Base-by-base conservation (phyloP, 2,888 invertebrate genomes). In the Cataglyphis albicans region DNA sequence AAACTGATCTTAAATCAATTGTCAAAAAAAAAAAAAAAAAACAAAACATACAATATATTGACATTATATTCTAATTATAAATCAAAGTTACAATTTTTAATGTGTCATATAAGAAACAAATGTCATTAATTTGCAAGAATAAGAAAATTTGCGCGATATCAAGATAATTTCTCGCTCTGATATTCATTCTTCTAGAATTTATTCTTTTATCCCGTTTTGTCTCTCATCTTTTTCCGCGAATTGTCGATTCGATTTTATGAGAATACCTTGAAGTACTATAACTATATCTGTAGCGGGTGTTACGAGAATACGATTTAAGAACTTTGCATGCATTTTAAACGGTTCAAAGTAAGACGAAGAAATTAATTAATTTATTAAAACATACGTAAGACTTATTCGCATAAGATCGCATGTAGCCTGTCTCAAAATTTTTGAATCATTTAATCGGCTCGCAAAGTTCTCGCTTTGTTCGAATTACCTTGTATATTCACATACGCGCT, bases 161-260 rank as follows among this genome's bases (percentile, higher is more conserved):
- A 87, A 86, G 86, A 78, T 85, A 83, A 59, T 84, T 75, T 84
- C 52, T 81, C 75, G 70, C 32, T 81, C 65, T 15, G 25, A 65
- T 75, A 52, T 38, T 12, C 63, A 61, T 74, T 32, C 21, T 35
- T 68, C 41, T 52, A 48, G 15, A 63, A 29, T 44, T 75, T 63
- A 25, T 64, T 48, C 65, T 55, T 67, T 81, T 65, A 61, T 32
- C 25, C 57, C 52, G 12, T 78, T 65, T 82, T 61, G 6, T 32
- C 74, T 81, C 41, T 32, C 41, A 75, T 48, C 29, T 67, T 82
- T 52, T 38, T 52, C 7, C 32, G 87, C 89, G 83, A 86, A 88
- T 90, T 89, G 88, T 90, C 90, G 86, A 90, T 91, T 92, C 90
- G 89, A 92, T 91, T n/a, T 89, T 90, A 91, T 91, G 91, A 91